Evolutionary conservation across 2,888 invertebrate species (phyloP), one percentile per base, ranked within the genome.

Genomic region (Scaptodrosophila latifasciaeformis): DNA sequence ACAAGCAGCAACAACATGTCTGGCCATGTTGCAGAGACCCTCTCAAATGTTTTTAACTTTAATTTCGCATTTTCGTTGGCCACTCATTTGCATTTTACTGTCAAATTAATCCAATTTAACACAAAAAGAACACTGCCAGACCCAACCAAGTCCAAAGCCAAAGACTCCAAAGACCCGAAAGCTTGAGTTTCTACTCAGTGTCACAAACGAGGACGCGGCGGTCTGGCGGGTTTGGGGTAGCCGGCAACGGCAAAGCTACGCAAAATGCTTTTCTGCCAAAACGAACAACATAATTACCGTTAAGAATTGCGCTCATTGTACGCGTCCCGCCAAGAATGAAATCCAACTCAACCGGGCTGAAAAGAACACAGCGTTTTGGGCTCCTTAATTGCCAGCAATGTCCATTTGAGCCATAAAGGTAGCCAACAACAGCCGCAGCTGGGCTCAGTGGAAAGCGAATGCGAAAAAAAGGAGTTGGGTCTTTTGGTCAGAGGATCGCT

Each of bases 241-340:
- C 10, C 2, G 35, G 35, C n/a, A 7, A 7, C 4, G 15, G 6
- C 7, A 35, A 35, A 17, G 37, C 52, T 71, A 75, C 79, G 71
- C 76, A 76, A 70, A 72, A 80, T 77, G 78, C 75, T 50, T 63
- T 54, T 66, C 79, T 81, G 82, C 81, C 76, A 79, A 76, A 81
- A 69, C 77, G 76, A 76, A 76, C 76, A 76, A 76, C 76, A 76
- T 81, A 76, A 76, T 76, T 76, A 76, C 81, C 76, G 76, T 76
- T 76, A 76, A 76, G 81, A 76, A 76, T 81, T 81, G 81, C 70
- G 63, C 61, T 53, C 45, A 62, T 57, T 50, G 44, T 17, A 45
- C 49, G 19, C 15, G 18, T 40, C 19, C 31, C n/a, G 30, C 39
- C 24, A n/a, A n/a, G 13, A 27, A 29, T 2, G n/a, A 46, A 37